Percentiles rank a stretch among this genome's conserved stretches.
phyloP scores from a whole-genome alignment of 1,140 invertebrate genomes.

The Brachionus angularis region DNA sequence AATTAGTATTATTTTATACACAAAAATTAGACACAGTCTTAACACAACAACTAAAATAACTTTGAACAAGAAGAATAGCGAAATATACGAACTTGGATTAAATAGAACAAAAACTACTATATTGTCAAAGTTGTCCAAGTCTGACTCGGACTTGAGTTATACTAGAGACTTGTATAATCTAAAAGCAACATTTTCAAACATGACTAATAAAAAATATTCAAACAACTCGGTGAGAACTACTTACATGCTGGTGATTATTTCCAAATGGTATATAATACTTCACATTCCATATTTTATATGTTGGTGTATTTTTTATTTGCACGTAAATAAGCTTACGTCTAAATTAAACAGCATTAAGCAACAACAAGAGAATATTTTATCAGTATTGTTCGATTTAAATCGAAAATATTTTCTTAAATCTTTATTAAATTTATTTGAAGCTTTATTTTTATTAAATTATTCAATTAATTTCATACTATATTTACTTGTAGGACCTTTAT shows the following conservation, averaged over 20 bases:
- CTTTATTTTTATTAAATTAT: conserved; percentile 35
- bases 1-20: neutral
- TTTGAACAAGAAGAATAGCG: too few species aligned
- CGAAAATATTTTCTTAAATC: conserved; percentile 22
- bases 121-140: too few species aligned
- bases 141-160: neutral
- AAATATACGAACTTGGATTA: too few species aligned
- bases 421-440: conserved; percentile 9
- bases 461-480: conserved; percentile 36
- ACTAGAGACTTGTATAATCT: neutral
- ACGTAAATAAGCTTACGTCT: neutral
- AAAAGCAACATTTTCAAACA: neutral
- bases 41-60: neutral
- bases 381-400: neutral
- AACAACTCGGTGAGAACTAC: neutral
- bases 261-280: conserved; percentile 32
- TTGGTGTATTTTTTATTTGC: neutral
- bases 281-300: conserved; percentile 33
- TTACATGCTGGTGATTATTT: conserved; percentile 11
- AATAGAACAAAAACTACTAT: too few species aligned
- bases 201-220: conserved; percentile 2
- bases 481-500: conserved; percentile 17
- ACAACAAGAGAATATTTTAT: too few species aligned
- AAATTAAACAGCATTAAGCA: neutral
- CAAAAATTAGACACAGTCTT: neutral